Conservation (phyloP, 2,113 vertebrate species). For the Chelonoidis abingdonii region DNA sequence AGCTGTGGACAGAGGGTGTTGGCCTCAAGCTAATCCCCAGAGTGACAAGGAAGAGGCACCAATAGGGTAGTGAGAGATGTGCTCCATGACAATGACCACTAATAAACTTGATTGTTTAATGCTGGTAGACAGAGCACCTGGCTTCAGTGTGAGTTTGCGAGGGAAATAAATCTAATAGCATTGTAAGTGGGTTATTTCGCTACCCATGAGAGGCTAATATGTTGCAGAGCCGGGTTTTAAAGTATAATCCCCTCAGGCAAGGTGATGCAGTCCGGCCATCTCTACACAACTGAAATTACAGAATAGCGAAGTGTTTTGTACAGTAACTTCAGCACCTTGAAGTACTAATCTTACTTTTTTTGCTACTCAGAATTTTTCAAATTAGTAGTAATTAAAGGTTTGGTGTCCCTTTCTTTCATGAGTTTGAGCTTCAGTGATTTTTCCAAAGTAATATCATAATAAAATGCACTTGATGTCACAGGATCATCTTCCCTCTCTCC, state of each 20-base stretch:
- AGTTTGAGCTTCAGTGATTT: background rate
- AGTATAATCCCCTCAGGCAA: background rate
- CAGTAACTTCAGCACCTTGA: background rate
- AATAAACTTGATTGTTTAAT: background rate
- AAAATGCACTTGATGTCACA: fast-evolving
- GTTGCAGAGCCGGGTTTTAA: fast-evolving
- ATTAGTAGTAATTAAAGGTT: background rate
- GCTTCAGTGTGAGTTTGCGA: background rate
- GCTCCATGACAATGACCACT: background rate
- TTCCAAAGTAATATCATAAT: background rate
- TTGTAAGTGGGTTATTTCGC: background rate
- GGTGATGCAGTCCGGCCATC: fast-evolving
- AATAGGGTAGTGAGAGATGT: too few species aligned
- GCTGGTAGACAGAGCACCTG: background rate
- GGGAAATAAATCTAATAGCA: background rate
- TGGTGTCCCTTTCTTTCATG: background rate
- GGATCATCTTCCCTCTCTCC: background rate
- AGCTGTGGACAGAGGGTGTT: too few species aligned
- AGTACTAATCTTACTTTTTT: background rate
- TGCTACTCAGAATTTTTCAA: fast-evolving
- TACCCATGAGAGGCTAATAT: background rate
- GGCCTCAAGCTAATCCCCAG: too few species aligned
- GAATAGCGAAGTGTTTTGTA: background rate
- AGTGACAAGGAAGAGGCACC: too few species aligned
- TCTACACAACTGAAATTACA: fast-evolving